These are phyloP conservation scores for Xylophagus ater DNA, from an alignment of 2,888 invertebrate genomes.

Conservation along the genomic window DNA sequence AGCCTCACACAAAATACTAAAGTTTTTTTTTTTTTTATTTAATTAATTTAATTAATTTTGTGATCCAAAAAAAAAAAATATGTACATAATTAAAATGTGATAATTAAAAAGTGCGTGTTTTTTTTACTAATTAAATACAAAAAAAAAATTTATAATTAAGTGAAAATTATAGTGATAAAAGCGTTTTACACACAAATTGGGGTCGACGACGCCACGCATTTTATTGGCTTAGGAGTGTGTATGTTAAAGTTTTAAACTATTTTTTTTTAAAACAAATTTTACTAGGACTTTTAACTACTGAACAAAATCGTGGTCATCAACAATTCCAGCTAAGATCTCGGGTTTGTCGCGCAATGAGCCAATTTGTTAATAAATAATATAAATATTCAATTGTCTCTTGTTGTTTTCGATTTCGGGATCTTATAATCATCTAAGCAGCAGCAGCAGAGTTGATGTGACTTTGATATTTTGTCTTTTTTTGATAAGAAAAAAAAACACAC, in stretches of 20 bases:
- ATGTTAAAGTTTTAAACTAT: background rate
- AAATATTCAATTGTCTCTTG: slow-evolving; percentile 34
- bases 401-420: slow-evolving; percentile 40
- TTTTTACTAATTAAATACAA: no score
- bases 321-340: slow-evolving; percentile 36
- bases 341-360: slow-evolving; percentile 37
- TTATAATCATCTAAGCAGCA: slow-evolving; percentile 31
- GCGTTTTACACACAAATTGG: background rate
- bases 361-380: slow-evolving; percentile 26
- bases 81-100: no score
- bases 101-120: no score
- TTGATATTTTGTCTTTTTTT: no score
- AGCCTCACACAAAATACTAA: no score
- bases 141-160: background rate
- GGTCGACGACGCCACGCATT: background rate
- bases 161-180: background rate
- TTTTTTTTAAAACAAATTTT: background rate
- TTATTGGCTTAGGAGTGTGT: background rate
- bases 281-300: no score
- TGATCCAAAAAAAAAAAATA: no score
- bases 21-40: no score
- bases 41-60: no score
- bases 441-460: no score
- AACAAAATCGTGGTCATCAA: no score
- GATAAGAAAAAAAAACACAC: no score